These are phyloP conservation scores for Ormyrus pomaceus DNA, from an alignment of 2,888 invertebrate genomes.

Conservation along the genomic window DNA sequence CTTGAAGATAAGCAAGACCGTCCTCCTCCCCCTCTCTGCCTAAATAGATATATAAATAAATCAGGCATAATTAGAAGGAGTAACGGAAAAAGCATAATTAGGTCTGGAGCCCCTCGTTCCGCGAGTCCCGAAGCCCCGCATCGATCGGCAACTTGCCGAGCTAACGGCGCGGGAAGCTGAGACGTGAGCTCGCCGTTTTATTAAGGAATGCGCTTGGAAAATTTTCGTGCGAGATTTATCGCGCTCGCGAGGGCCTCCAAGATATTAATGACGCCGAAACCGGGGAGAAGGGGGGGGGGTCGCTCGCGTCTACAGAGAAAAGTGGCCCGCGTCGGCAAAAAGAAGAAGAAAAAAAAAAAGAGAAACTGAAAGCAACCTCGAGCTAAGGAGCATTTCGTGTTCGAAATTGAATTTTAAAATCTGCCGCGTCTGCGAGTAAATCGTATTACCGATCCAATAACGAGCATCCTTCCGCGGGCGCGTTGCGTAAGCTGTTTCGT, in stretches of 20 bases:
- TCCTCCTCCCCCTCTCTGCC: no score
- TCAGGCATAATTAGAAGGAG: neutral
- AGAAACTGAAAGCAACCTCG: no score
- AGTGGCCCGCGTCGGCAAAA: no score
- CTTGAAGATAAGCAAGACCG: neutral
- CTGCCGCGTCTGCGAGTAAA: constrained; percentile 30
- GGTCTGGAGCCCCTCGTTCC: constrained; percentile 18
- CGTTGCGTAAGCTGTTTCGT: constrained; percentile 4
- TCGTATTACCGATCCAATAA: constrained; percentile 45
- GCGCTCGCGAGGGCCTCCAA: neutral
- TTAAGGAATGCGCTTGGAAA: constrained; percentile 1
- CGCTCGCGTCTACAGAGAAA: no score
- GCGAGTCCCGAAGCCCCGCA: constrained; percentile 13
- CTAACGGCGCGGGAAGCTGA: neutral
- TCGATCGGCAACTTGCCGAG: constrained; percentile 22
- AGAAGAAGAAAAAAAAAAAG: no score
- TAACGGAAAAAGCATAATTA: constrained; percentile 36
- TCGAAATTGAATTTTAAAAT: constrained; percentile 41
- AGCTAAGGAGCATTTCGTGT: constrained; percentile 13
- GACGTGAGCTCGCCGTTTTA: neutral
- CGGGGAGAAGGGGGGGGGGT: no score
- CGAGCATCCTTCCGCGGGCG: constrained; percentile 8
- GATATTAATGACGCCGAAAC: constrained; percentile 33
- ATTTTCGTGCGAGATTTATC: constrained; percentile 40
- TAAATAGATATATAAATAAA: no score